Conservation (phyloP, 2,113 vertebrate species). For the Solea solea region DNA sequence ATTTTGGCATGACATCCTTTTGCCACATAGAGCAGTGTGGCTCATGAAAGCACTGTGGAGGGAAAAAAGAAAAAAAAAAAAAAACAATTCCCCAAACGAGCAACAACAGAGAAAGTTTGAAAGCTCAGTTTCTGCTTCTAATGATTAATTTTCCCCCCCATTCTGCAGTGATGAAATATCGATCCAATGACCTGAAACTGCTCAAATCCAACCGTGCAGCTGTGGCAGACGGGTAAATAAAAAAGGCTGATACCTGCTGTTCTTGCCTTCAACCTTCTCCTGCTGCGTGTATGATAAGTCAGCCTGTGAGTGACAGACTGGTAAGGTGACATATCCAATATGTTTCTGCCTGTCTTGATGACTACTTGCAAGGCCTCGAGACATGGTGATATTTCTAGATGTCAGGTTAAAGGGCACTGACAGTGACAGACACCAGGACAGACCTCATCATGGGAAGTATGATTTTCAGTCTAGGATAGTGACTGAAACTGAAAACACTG, state of each 20-base stretch:
- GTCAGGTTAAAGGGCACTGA: not conserved
- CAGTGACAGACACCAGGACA: not conserved
- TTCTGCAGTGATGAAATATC: not conserved
- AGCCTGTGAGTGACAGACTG: constrained; percentile 10
- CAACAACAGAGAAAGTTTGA: too few species aligned
- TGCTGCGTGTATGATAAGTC: constrained; percentile 1
- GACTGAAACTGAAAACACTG: too few species aligned
- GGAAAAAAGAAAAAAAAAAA: too few species aligned
- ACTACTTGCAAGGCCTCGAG: constrained; percentile 8
- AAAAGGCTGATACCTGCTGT: constrained; percentile 8
- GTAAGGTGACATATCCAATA: not conserved
- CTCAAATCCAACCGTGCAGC: constrained; percentile 4
- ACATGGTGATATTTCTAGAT: not conserved
- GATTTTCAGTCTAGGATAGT: not conserved
- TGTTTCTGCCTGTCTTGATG: not conserved
- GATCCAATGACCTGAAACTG: not conserved
- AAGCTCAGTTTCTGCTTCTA: too few species aligned
- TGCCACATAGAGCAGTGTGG: too few species aligned
- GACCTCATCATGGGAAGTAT: not conserved
- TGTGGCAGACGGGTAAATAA: not conserved
- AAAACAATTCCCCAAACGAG: too few species aligned
- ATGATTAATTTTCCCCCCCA: too few species aligned
- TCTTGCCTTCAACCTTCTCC: constrained; percentile 22
- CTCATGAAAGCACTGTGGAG: too few species aligned
- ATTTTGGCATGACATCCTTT: too few species aligned